phyloP scores from a whole-genome alignment of 2,888 invertebrate species.

The Brachyopa scutellaris region DNA sequence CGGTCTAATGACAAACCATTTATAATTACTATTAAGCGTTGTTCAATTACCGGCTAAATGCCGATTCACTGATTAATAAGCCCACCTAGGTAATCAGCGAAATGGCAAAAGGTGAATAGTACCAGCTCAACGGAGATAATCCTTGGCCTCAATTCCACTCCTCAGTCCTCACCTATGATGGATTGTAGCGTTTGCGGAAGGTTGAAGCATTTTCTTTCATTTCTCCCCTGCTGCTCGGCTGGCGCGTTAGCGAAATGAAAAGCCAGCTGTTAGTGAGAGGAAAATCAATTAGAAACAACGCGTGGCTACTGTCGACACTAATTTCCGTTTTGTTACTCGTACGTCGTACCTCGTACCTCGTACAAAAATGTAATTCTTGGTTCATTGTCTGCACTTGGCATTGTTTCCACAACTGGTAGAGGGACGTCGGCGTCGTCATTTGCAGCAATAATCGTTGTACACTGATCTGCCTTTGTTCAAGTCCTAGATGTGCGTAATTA shows the following conservation, averaged over 20 bases:
- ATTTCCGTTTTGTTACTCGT: constrained; percentile 11
- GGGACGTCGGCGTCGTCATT: neutral
- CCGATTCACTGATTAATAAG: constrained; percentile 64
- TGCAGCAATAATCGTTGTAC: neutral
- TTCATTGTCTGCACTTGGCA: constrained; percentile 52
- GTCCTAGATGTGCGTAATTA: constrained; percentile 26
- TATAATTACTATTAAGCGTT: constrained; percentile 62
- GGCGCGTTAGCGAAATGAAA: neutral
- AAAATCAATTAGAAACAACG: constrained; percentile 11
- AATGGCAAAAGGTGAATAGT: constrained; percentile 62
- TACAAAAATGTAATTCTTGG: neutral
- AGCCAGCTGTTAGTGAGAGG: constrained; percentile 17
- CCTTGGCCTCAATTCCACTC: constrained; percentile 66
- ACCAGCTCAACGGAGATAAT: constrained; percentile 27
- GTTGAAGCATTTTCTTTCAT: constrained; percentile 15
- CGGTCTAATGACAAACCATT: constrained; percentile 55
- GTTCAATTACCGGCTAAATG: constrained; percentile 66
- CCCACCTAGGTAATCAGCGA: constrained; percentile 59
- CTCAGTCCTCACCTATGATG: constrained; percentile 37
- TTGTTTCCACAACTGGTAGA: constrained; percentile 9
- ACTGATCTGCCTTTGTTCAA: constrained; percentile 18
- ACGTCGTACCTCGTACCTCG: neutral
- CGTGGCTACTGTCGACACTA: constrained; percentile 4
- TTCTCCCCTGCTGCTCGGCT: neutral
- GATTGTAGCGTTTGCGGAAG: constrained; percentile 15